A percentile compares a stretch with the other conserved stretches of the same genome.
phyloP scores from a whole-genome alignment of 2,113 vertebrate genomes.

The Panthera uncia region DNA sequence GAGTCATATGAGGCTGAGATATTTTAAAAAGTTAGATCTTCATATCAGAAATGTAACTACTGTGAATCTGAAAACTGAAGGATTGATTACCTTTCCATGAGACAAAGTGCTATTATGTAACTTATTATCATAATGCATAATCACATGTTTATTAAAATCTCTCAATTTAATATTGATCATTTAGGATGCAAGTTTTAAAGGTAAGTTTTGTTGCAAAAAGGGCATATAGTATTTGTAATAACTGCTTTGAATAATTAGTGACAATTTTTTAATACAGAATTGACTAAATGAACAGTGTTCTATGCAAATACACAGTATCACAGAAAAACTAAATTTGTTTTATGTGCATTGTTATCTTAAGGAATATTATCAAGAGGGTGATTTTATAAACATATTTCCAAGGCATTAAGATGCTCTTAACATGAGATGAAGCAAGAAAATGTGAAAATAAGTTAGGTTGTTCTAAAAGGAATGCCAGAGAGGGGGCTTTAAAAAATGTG shows the following conservation, averaged over 20 bases:
- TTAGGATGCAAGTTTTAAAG: conserved; percentile 58
- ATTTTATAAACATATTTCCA: conserved; percentile 73
- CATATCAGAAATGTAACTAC: conserved; percentile 38
- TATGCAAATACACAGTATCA: conserved; percentile 62
- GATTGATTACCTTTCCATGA: neutral
- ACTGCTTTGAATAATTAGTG: conserved; percentile 79
- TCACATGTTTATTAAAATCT: conserved; percentile 25
- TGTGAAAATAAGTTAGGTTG: conserved; percentile 64
- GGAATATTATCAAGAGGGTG: conserved; percentile 72
- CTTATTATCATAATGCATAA: neutral
- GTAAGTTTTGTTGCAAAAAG: conserved; percentile 51
- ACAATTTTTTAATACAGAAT: conserved; percentile 73
- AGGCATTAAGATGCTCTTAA: conserved; percentile 68
- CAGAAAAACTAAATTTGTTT: conserved; percentile 71
- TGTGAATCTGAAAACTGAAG: neutral
- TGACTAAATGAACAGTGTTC: conserved; percentile 73
- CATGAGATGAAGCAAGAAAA: conserved; percentile 72
- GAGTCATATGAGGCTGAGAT: conserved; percentile 65
- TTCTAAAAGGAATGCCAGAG: conserved; percentile 57
- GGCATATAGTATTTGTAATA: conserved; percentile 48
- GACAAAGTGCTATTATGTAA: neutral
- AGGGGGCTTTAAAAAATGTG: conserved; percentile 68
- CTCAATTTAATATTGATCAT: neutral
- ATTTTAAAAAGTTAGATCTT: conserved; percentile 65
- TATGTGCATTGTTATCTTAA: conserved; percentile 58